Conservation (phyloP, 1,140 invertebrate genomes). For the Protaetia brevitarsis region DNA sequence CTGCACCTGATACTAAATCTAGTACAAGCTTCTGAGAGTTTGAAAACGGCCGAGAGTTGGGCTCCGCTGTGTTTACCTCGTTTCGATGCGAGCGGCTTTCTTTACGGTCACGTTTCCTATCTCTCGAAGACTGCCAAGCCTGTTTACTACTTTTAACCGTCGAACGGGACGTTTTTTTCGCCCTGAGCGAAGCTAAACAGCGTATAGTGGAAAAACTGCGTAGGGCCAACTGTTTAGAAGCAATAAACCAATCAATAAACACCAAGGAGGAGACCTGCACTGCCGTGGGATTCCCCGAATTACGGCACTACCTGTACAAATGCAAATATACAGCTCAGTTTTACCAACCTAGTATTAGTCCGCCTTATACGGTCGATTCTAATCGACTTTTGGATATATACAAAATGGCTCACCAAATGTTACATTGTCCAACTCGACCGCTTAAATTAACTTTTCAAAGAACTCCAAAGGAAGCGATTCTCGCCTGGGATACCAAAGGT, state of each 20-base stretch:
- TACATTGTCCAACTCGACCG: constrained; percentile 75
- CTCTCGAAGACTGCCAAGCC: constrained; percentile 89
- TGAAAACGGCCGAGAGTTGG: constrained; percentile 95
- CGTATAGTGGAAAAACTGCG: constrained; percentile 82
- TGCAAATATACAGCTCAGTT: constrained; percentile 86
- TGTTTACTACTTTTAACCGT: constrained; percentile 88
- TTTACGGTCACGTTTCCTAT: constrained; percentile 94
- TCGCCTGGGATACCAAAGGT: constrained; percentile 90
- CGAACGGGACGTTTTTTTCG: constrained; percentile 86
- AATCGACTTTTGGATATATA: constrained; percentile 67
- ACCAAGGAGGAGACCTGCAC: constrained; percentile 61
- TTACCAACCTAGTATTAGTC: constrained; percentile 73
- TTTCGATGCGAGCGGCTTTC: constrained; percentile 89
- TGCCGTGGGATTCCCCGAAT: constrained; percentile 75
- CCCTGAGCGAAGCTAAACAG: constrained; percentile 86
- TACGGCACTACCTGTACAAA: constrained; percentile 94
- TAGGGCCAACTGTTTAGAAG: constrained; percentile 69
- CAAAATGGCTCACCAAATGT: constrained; percentile 70
- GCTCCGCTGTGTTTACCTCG: constrained; percentile 92
- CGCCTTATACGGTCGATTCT: constrained; percentile 67
- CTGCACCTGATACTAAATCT: constrained; percentile 92
- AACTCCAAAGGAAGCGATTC: constrained; percentile 77
- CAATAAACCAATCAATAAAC: constrained; percentile 80
- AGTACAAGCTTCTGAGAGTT: constrained; percentile 88
- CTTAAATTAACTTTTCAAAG: constrained; percentile 87